phyloP scores from a whole-genome alignment of 2,888 invertebrate species.

The Macrophya annulata region DNA sequence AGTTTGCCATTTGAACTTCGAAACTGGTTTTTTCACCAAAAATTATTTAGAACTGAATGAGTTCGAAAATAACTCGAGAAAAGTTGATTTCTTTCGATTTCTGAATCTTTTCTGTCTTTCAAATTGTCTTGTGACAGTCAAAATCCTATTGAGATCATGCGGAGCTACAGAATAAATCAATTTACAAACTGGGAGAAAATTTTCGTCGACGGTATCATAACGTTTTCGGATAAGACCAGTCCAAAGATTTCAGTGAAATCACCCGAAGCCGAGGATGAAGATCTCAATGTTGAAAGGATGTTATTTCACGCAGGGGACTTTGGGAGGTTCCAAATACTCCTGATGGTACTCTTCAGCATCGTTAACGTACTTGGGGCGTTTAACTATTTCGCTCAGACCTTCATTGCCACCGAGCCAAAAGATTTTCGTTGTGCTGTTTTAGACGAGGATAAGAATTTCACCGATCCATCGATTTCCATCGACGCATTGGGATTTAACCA shows the following conservation, averaged over 20 bases:
- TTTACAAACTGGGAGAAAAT: not conserved
- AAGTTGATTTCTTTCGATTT: no score
- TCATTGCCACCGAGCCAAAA: slow-evolving; percentile 81
- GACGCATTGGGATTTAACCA: not conserved
- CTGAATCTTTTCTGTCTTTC: not conserved
- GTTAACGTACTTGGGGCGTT: slow-evolving; percentile 82
- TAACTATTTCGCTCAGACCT: slow-evolving; percentile 84
- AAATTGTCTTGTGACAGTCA: not conserved
- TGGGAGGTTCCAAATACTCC: slow-evolving; percentile 80
- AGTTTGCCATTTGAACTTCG: no score
- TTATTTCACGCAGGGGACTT: slow-evolving; percentile 81
- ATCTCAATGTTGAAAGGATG: slow-evolving; percentile 80
- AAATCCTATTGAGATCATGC: not conserved
- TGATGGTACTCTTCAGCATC: slow-evolving; percentile 81
- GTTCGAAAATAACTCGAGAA: no score
- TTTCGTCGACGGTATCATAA: not conserved
- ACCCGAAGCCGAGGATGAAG: not conserved
- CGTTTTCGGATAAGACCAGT: not conserved
- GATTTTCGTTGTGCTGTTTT: slow-evolving; percentile 75
- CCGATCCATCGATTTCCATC: slow-evolving; percentile 33
- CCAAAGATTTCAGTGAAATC: not conserved
- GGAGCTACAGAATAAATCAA: not conserved
- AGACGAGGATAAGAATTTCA: slow-evolving; percentile 50
- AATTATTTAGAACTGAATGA: no score
- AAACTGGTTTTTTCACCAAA: no score